Base-by-base conservation (phyloP, 2,113 vertebrate species). In the Pygathrix nemaeus region DNA sequence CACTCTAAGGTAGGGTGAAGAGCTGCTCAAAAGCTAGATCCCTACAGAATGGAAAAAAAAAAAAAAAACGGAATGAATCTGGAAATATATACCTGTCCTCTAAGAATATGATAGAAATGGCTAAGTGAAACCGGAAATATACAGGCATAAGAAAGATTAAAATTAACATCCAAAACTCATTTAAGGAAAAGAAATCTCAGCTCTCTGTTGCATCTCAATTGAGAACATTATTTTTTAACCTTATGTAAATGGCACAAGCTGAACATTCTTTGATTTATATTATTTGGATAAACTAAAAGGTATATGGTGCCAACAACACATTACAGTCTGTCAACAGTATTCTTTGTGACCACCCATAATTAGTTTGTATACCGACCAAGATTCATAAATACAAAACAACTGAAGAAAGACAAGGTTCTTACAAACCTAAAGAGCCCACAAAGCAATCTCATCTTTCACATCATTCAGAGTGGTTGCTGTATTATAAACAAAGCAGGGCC, bases 321-420 rank as follows among this genome's bases (percentile, higher is more conserved):
- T 64, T 11, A 64, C 8, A 50, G 12, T 48, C n/a, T 27, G 20
- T 70, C 48, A 80, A n/a, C 1, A 27, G 57, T n/a, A 72, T 83
- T n/a, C 23, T 88, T 81, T 45, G 32, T 38, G 64, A 72, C 43
- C 32, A 52, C 25, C 6, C 30, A 11, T 48, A 66, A 64, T 88
- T 95, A 68, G 91, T 89, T 35, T 90, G 80, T 78, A 8, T 90
- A 27, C 38, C 12, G 45, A 92, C 30, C 73, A 81, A 85, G 64
- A 94, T 66, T 88, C 30, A 59, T 17, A 88, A 88, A 88, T 92
- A 35, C 30, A 80, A 79, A 96, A 48, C 76, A 90, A 76, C 38
- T n/a, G 66, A 94, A 73, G 57, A 93, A 94, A 93, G 45, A 38
- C 25, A 81, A 79, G 25, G 2, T 48, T 72, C 48, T 87, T 75